Percentiles rank a stretch among this genome's conserved stretches.
Evolutionary conservation across 2,888 invertebrate genomes (phyloP).

Genomic region (Steinernema carpocapsae): DNA sequence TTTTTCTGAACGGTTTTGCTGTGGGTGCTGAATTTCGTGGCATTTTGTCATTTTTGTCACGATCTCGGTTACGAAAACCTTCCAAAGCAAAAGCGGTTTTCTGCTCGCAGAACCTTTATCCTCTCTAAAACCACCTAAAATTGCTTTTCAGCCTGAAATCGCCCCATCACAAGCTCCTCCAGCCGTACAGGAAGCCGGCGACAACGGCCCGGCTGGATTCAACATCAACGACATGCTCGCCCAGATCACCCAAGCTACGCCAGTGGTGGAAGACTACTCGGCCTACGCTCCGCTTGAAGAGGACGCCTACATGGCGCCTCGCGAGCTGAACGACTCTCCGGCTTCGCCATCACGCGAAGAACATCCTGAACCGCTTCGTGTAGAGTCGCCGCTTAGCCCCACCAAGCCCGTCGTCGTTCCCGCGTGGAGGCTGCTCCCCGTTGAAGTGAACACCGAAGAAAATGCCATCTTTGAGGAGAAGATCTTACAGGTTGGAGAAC

Average conservation of each 20-base stretch:
- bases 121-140: too few species aligned
- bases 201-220: constrained; percentile 43
- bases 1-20: too few species aligned
- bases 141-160: too few species aligned
- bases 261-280: background rate
- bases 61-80: too few species aligned
- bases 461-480: background rate
- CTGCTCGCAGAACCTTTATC: too few species aligned
- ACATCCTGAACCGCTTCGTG: background rate
- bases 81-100: too few species aligned
- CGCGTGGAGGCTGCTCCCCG: background rate
- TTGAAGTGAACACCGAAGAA: constrained; percentile 1
- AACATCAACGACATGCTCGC: constrained; percentile 57
- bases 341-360: background rate
- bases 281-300: background rate
- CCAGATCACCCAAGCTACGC: constrained; percentile 48
- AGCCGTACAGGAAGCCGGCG: too few species aligned
- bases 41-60: too few species aligned
- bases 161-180: too few species aligned
- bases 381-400: background rate
- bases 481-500: background rate
- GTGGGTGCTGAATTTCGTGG: too few species aligned
- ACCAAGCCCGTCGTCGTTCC: background rate
- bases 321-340: background rate
- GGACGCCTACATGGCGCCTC: background rate